Evolutionary conservation across 2,113 vertebrate genomes (phyloP), one percentile per base, ranked within the genome.

Genomic region (Fregetta grallaria): DNA sequence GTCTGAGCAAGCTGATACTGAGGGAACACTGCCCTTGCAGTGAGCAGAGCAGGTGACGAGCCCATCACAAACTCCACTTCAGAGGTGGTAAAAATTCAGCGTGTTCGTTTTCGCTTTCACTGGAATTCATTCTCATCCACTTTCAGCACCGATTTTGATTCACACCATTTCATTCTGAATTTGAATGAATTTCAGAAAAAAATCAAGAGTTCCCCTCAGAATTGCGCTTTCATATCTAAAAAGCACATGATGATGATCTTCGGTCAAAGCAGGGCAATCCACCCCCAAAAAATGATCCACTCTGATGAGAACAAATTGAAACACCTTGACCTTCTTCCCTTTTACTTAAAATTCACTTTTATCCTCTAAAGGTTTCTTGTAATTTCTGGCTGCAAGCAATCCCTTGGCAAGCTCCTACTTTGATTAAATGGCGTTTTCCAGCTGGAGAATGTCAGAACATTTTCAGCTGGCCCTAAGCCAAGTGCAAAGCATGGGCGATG

Each of bases 341-440:
- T 86, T 88, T 81, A 56, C 62, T 93, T 91, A 72, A 90, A 92
- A 91, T 83, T 92, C 62, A 59, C 77, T 93, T 92, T 50, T 71
- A n/a, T 79, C 86, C 78, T 88, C 67, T 47, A 63, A 90, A 96
- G 68, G 32, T 77, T 95, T 89, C 83, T 86, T 91, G 68, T 70
- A 62, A 93, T 95, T 95, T 93, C 74, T 95, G 92, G 70, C 81
- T 91, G 74, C 58, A 65, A 81, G 88, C 1, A 1, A 78, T 73
- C n/a, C 84, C 62, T 91, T 96, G 93, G 81, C 90, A 97, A 91
- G 70, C 73, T 94, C 45, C 66, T 90, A 3, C 88, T 91, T 82
- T 96, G 94, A 97, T 97, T 91, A 94, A 96, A 96, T 82, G 81
- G 66, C 9, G 0, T 93, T 91, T 97, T 85, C 93, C 96, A 95